These are phyloP conservation scores for Taenaris catops DNA, from an alignment of 2,888 invertebrate species.

Conservation along the genomic window DNA sequence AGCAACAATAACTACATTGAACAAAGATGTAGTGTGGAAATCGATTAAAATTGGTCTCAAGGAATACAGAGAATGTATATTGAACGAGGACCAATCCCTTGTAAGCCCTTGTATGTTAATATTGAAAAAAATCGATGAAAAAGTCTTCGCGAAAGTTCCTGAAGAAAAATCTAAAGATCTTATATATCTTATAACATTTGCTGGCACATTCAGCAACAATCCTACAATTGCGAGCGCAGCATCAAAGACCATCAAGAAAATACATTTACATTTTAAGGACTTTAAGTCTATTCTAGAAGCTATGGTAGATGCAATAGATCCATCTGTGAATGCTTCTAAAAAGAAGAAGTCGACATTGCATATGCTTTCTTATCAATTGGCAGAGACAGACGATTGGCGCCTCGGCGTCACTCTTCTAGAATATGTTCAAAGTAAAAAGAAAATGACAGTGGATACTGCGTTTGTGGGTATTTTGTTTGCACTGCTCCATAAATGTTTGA, in stretches of 20 bases:
- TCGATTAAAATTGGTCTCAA: conserved; percentile 77
- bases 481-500: conserved; percentile 87
- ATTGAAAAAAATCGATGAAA: conserved; percentile 78
- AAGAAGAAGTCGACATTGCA: conserved; percentile 58
- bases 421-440: conserved; percentile 91
- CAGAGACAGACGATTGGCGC: conserved; percentile 86
- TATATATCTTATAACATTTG: conserved; percentile 72
- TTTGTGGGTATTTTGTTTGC: conserved; percentile 89
- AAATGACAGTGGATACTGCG: conserved; percentile 82
- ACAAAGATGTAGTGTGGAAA: conserved; percentile 73
- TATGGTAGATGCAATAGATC: conserved; percentile 79
- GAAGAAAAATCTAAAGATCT: conserved; percentile 62
- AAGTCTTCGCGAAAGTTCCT: conserved; percentile 73
- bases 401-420: conserved; percentile 90
- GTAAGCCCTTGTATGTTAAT: conserved; percentile 68
- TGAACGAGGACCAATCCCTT: conserved; percentile 49
- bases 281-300: conserved; percentile 77
- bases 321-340: conserved; percentile 46
- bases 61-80: conserved; percentile 66
- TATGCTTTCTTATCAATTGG: conserved; percentile 79
- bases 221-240: conserved; percentile 81
- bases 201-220: conserved; percentile 79
- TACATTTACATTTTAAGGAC: conserved; percentile 81
- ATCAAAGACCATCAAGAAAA: conserved; percentile 82
- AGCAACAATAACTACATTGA: conserved; percentile 56